Evolutionary conservation across 1,140 invertebrate species (phyloP).

Genomic region (Thaumatotibia leucotreta): DNA sequence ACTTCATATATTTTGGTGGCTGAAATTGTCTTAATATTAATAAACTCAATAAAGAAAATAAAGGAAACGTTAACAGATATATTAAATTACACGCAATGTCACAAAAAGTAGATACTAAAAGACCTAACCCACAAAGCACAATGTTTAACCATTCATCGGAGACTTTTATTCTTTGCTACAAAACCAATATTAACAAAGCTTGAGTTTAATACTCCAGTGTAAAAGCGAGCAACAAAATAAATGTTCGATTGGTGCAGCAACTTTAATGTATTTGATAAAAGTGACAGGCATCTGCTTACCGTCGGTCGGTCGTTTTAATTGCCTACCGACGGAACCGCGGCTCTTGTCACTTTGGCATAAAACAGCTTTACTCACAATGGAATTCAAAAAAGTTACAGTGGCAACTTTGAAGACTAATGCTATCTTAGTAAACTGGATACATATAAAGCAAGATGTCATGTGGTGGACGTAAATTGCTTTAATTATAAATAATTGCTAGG

Average conservation of each 20-base stretch:
- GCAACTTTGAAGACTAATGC: not conserved
- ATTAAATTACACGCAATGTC: not conserved
- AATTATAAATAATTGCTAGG: slow-evolving; percentile 12
- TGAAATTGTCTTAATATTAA: not conserved
- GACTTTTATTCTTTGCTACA: slow-evolving; percentile 63
- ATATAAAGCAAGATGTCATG: not conserved
- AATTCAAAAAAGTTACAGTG: not conserved
- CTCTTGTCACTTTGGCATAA: not conserved
- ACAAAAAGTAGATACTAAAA: not conserved
- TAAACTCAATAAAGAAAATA: not conserved
- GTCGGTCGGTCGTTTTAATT: slow-evolving; percentile 41
- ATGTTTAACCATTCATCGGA: slow-evolving; percentile 15
- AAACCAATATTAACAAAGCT: slow-evolving; percentile 61
- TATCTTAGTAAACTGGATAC: not conserved
- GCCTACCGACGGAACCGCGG: slow-evolving; percentile 44
- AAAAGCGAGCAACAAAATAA: slow-evolving; percentile 50
- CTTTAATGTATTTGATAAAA: slow-evolving; percentile 75
- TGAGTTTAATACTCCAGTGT: slow-evolving; percentile 45
- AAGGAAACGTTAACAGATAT: not conserved
- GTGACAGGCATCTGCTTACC: slow-evolving; percentile 65
- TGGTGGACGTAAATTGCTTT: not conserved
- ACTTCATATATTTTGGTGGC: not conserved
- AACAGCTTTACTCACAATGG: not conserved
- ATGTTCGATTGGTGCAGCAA: slow-evolving; percentile 52
- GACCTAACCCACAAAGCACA: not conserved